These are phyloP conservation scores for Mythimna albipuncta DNA, from an alignment of 2,888 invertebrate genomes.

Conservation along the genomic window DNA sequence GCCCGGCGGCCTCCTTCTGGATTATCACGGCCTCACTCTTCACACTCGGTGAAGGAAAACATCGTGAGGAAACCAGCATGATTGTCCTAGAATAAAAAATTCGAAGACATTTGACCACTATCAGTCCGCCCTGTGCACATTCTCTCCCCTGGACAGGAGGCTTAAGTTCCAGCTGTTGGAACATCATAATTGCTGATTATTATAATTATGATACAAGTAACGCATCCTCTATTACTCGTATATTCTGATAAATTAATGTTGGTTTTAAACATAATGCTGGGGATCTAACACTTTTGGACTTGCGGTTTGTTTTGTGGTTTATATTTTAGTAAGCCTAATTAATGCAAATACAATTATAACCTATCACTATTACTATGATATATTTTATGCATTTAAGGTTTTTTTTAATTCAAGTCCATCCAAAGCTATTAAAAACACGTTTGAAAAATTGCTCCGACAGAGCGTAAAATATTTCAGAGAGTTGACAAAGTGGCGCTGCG, in stretches of 20 bases:
- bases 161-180: too few species aligned
- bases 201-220: background rate
- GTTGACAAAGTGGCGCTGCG: slow-evolving; percentile 13
- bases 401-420: background rate
- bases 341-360: background rate
- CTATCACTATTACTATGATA: background rate
- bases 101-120: too few species aligned
- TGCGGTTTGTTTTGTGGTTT: background rate
- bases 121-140: too few species aligned
- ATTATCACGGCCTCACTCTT: too few species aligned
- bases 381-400: background rate
- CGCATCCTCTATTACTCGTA: background rate
- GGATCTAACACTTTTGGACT: background rate
- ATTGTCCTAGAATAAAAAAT: too few species aligned
- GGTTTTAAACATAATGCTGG: background rate
- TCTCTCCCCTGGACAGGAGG: too few species aligned
- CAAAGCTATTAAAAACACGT: background rate
- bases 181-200: too few species aligned
- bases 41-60: too few species aligned
- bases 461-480: slow-evolving; percentile 29
- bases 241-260: slow-evolving; percentile 3
- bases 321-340: background rate
- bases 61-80: too few species aligned
- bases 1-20: too few species aligned
- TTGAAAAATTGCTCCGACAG: slow-evolving; percentile 3